phyloP scores from a whole-genome alignment of 2,113 vertebrate species.

The Panthera leo region DNA sequence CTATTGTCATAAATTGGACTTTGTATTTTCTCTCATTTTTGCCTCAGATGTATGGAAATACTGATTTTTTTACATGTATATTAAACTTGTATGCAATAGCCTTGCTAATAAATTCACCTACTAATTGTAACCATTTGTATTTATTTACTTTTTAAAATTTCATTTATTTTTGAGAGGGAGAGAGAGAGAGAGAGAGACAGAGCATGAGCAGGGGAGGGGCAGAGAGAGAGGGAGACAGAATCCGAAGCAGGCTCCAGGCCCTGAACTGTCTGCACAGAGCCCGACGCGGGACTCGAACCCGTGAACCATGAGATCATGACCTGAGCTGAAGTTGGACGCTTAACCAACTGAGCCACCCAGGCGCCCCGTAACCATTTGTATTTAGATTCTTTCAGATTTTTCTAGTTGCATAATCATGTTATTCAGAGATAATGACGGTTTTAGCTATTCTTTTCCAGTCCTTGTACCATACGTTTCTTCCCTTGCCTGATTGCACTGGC shows the following conservation, averaged over 20 bases:
- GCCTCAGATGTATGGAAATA: not conserved
- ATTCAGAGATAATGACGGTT: not conserved
- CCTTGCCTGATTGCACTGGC: not conserved
- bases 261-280: too few relatives aligned
- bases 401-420: not conserved
- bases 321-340: too few relatives aligned
- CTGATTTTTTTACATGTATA: not conserved
- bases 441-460: not conserved
- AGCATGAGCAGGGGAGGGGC: too few relatives aligned
- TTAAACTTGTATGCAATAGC: not conserved
- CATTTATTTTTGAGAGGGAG: too few relatives aligned
- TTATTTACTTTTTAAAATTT: too few relatives aligned
- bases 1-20: not conserved
- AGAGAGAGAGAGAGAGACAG: too few relatives aligned
- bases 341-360: too few relatives aligned
- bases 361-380: not conserved
- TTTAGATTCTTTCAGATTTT: not conserved
- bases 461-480: accelerated
- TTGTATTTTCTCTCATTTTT: not conserved
- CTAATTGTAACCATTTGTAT: not conserved
- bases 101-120: not conserved
- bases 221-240: too few relatives aligned
- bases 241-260: too few relatives aligned
- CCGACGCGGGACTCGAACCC: accelerated
- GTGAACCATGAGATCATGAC: too few relatives aligned